phyloP scores from a whole-genome alignment of 2,797 vertebrate species.

The Danio kyathit region DNA sequence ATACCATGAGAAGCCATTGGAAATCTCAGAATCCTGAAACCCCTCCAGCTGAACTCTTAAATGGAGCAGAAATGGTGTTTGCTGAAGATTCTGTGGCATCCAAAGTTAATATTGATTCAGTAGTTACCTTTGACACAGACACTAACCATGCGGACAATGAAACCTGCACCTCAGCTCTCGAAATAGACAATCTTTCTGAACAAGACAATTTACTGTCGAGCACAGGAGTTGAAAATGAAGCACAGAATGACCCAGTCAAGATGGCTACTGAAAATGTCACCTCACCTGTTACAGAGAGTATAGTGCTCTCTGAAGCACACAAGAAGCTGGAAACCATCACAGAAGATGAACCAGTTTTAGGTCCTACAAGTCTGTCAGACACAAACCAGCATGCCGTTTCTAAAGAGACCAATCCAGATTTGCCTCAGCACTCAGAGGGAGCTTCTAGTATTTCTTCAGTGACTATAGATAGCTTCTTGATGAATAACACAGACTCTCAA shows the following conservation, averaged over 20 bases:
- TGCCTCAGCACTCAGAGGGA: slow-evolving; percentile 3
- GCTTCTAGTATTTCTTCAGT: background rate
- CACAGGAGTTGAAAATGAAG: background rate
- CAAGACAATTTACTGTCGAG: background rate
- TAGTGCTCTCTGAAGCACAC: background rate
- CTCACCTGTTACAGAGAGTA: background rate
- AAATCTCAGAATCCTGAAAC: slow-evolving; percentile 15
- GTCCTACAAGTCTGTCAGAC: background rate
- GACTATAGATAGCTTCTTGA: background rate
- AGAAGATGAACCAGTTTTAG: background rate
- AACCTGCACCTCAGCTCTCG: background rate
- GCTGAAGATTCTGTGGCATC: background rate
- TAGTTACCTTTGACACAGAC: background rate
- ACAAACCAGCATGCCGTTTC: background rate
- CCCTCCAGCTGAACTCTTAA: slow-evolving; percentile 12
- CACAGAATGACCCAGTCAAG: background rate
- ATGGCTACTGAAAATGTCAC: background rate
- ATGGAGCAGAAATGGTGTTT: background rate
- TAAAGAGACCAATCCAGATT: background rate
- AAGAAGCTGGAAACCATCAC: background rate
- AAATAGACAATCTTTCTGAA: slow-evolving; percentile 13
- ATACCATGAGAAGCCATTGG: slow-evolving; percentile 82
- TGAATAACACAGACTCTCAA: slow-evolving; percentile 31
- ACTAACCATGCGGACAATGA: background rate
- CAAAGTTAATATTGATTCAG: background rate